phyloP scores from a whole-genome alignment of 2,113 vertebrate species.

The Callithrix jacchus region DNA sequence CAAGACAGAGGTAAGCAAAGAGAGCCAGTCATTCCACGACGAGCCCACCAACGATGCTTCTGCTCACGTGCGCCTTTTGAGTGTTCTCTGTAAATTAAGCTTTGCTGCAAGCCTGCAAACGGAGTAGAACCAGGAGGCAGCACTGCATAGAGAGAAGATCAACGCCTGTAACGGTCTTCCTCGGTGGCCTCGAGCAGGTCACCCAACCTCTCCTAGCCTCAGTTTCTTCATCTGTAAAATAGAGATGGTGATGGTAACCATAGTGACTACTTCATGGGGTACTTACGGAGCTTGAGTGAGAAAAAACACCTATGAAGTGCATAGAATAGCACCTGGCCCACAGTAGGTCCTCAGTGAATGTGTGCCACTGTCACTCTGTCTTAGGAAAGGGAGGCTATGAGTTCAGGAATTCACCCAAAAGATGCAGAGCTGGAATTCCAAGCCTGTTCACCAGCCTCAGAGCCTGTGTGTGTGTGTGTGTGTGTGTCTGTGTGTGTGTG shows the following conservation, averaged over 20 bases:
- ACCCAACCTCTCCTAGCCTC: not conserved
- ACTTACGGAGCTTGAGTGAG: not conserved
- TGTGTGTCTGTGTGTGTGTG: not conserved
- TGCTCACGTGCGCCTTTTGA: accelerated
- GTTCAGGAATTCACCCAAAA: not conserved
- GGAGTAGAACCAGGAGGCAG: not conserved
- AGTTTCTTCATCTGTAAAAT: not conserved
- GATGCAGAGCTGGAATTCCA: not conserved
- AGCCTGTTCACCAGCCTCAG: no score
- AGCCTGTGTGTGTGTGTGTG: not conserved
- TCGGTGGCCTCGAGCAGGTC: not conserved
- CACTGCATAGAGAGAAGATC: accelerated
- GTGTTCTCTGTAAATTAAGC: not conserved
- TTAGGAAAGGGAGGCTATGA: not conserved
- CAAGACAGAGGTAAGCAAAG: not conserved
- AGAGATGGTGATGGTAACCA: not conserved
- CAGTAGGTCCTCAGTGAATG: not conserved
- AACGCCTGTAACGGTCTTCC: not conserved
- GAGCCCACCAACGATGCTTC: not conserved
- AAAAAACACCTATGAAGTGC: not conserved
- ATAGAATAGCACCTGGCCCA: not conserved
- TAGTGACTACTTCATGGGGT: not conserved
- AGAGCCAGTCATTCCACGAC: accelerated
- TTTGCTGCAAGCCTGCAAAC: not conserved
- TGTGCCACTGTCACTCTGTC: accelerated